A percentile compares a stretch with the other conserved stretches of the same genome.
Conservation (phyloP, 2,888 invertebrate genomes). For the Lasioglossum morio region DNA sequence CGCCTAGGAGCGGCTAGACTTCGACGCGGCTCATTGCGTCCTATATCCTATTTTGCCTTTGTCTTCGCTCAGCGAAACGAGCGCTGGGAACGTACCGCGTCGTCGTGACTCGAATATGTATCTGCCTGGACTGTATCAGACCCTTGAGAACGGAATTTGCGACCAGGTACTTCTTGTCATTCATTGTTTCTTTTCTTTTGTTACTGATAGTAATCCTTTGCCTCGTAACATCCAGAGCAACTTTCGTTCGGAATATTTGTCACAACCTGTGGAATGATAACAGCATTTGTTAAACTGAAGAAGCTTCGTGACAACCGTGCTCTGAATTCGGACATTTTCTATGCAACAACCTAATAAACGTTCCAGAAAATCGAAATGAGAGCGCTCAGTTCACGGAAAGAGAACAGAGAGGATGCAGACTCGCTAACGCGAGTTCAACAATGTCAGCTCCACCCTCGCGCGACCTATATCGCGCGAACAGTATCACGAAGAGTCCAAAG, state of each 20-base stretch:
- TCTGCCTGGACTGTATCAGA: not conserved
- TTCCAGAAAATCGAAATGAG: not conserved
- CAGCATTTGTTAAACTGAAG: no score
- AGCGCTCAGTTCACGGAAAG: not conserved
- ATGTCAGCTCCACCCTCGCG: not conserved
- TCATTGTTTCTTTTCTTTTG: not conserved
- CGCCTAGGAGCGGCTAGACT: constrained; percentile 70
- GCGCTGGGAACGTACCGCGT: constrained; percentile 38
- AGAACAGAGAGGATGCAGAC: not conserved
- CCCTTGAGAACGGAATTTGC: not conserved
- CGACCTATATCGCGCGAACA: not conserved
- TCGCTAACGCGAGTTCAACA: constrained; percentile 4
- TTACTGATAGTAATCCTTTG: not conserved
- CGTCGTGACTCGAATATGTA: not conserved
- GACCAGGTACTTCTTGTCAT: not conserved
- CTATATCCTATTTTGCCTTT: constrained; percentile 43
- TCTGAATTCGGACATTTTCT: not conserved
- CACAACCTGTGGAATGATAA: no score
- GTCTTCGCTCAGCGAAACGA: constrained; percentile 37
- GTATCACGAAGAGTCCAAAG: not conserved
- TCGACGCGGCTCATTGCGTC: constrained; percentile 64
- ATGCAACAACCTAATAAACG: not conserved
- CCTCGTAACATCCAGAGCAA: no score
- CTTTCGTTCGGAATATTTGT: no score
- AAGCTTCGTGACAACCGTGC: not conserved